Evolutionary conservation across 2,113 vertebrate species (phyloP).

Genomic region (Phylloscopus whistleri): DNA sequence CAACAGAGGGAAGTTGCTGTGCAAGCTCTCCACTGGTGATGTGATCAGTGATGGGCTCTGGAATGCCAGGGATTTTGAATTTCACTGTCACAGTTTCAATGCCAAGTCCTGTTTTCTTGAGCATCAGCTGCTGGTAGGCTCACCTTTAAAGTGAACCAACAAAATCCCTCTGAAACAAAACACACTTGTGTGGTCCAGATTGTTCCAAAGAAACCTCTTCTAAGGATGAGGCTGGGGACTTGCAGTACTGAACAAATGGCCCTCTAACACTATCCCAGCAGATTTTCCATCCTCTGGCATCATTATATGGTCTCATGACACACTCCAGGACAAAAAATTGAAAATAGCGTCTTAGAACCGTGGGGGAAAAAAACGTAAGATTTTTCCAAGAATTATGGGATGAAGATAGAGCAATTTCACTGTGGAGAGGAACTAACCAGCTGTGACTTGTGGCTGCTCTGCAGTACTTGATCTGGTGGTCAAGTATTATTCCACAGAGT

Average conservation of each 20-base stretch:
- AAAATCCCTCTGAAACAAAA: not conserved
- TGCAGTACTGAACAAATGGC: not conserved
- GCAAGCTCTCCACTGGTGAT: not conserved
- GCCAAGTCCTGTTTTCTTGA: not conserved
- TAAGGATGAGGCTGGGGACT: not conserved
- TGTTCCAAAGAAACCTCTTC: not conserved
- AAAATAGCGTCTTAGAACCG: not conserved
- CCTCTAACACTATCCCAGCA: not conserved
- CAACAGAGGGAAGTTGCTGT: not conserved
- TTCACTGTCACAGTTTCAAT: not conserved
- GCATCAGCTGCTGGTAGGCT: not conserved
- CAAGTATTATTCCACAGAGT: not conserved
- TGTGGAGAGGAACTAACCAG: not conserved
- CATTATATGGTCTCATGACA: not conserved
- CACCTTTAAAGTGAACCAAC: not conserved
- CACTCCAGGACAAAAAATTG: not conserved
- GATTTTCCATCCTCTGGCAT: not conserved
- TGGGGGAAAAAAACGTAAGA: too few relatives aligned
- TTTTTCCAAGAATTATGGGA: not conserved
- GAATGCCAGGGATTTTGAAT: not conserved
- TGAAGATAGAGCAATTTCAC: not conserved
- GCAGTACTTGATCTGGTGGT: not conserved
- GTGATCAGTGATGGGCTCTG: not conserved
- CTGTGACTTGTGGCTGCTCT: not conserved
- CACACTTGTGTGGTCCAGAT: accelerated